Conservation (phyloP, 2,113 vertebrate genomes). For the Pedetes capensis region DNA sequence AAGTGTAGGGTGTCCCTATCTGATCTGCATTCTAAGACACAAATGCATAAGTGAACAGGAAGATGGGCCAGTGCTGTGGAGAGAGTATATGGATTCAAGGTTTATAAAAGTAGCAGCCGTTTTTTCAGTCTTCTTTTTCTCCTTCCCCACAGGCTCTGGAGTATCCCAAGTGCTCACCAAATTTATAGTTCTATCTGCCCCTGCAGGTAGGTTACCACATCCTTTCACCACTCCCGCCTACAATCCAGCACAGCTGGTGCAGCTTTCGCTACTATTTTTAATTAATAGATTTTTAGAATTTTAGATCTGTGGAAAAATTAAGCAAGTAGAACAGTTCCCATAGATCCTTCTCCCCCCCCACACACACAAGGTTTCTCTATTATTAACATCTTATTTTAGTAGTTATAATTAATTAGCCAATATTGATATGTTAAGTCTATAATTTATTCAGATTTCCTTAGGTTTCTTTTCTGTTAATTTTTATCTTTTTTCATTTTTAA, state of each 20-base stretch:
- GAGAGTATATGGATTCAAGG: background rate
- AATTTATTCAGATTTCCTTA: constrained; percentile 3
- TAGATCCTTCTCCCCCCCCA: background rate
- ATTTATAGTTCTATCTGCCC: background rate
- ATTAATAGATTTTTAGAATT: constrained; percentile 22
- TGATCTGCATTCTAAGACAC: background rate
- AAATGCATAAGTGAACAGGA: background rate
- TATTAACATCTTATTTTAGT: background rate
- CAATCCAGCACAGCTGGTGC: background rate
- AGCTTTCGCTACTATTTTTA: background rate
- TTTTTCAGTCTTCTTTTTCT: constrained; percentile 11
- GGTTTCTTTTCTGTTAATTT: too few species aligned
- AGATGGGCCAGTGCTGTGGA: background rate
- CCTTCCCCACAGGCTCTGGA: background rate
- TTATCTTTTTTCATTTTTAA: too few species aligned
- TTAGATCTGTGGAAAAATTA: constrained; percentile 8
- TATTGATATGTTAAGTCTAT: background rate
- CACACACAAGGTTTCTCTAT: background rate
- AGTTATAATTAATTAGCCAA: constrained; percentile 5
- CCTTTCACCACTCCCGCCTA: background rate
- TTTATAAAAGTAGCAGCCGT: background rate
- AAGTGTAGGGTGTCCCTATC: background rate
- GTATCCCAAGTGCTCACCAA: background rate
- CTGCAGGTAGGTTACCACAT: background rate
- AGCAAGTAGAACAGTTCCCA: background rate